Evolutionary conservation across 2,113 vertebrate genomes (phyloP).

Genomic region (Paracanthobrama guichenoti): DNA sequence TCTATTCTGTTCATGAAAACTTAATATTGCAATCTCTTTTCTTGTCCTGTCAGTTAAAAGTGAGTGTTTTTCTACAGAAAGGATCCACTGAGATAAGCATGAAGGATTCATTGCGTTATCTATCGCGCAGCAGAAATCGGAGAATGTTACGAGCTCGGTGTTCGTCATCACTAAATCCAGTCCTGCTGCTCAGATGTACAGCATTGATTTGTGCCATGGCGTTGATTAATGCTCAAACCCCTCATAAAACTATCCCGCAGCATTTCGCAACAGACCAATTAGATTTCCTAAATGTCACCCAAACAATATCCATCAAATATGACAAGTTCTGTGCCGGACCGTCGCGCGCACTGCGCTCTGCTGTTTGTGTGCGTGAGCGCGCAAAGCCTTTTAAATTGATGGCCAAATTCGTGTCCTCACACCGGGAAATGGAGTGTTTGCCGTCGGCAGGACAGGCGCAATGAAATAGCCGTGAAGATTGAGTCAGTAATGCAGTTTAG

Average conservation of each 20-base stretch:
- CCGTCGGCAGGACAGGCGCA: slow-evolving; percentile 69
- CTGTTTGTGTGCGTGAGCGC: not conserved
- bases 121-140: slow-evolving; percentile 7
- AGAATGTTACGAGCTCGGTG: not conserved
- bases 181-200: not conserved
- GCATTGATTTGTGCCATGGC: slow-evolving; percentile 28
- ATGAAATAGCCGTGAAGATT: slow-evolving; percentile 72
- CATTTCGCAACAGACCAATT: slow-evolving; percentile 20
- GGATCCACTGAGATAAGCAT: slow-evolving; percentile 16
- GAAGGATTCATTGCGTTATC: slow-evolving; percentile 14
- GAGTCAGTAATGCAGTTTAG: slow-evolving; percentile 73
- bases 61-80: not conserved
- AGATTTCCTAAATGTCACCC: slow-evolving; percentile 1
- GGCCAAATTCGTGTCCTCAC: slow-evolving; percentile 62
- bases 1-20: not conserved
- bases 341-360: not conserved
- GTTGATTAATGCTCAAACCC: not conserved
- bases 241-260: slow-evolving; percentile 5
- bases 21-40: not conserved
- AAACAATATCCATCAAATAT: slow-evolving; percentile 23
- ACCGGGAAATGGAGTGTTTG: slow-evolving; percentile 71
- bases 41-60: not conserved
- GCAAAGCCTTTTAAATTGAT: slow-evolving; percentile 24
- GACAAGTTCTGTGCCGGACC: slow-evolving; percentile 1
- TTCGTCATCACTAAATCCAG: slow-evolving; percentile 38